These are phyloP conservation scores for Pipistrellus kuhlii DNA, from an alignment of 2,797 vertebrate genomes.

Conservation along the genomic window DNA sequence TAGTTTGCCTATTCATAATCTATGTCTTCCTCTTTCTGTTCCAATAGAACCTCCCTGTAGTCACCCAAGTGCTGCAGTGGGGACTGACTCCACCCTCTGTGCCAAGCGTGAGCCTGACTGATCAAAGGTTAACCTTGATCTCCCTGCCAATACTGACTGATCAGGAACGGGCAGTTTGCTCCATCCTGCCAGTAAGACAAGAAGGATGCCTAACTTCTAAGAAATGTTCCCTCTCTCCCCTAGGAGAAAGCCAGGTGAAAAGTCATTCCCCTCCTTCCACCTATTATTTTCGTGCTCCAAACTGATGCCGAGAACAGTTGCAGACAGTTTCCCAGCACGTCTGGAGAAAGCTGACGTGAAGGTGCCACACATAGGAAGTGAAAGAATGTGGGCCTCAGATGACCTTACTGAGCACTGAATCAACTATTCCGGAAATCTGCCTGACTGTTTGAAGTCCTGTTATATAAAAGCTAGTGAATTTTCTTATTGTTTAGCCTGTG, in stretches of 20 bases:
- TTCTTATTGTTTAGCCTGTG: neutral
- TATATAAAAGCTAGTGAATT: neutral
- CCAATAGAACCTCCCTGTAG: neutral
- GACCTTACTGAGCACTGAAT: neutral
- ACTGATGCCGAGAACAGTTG: neutral
- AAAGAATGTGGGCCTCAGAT: neutral
- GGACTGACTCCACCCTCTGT: neutral
- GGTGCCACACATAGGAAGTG: neutral
- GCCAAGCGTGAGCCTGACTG: neutral
- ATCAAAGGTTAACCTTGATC: neutral
- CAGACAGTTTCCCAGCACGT: neutral
- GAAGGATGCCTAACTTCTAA: constrained; percentile 4
- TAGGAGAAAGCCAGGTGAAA: neutral
- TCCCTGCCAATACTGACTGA: neutral
- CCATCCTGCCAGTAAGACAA: neutral
- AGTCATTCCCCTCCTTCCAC: neutral
- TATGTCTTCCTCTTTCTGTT: neutral
- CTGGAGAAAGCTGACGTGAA: neutral
- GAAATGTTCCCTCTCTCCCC: neutral
- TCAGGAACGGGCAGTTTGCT: neutral
- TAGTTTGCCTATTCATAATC: neutral
- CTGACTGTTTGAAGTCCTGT: neutral
- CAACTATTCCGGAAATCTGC: constrained; percentile 7
- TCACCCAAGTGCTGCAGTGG: neutral
- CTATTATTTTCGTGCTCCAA: neutral